A percentile compares a stretch with the other conserved stretches of the same genome.
These are phyloP conservation scores for Drosophila tsacasi DNA, from an alignment of 1,140 invertebrate species.

Conservation along the genomic window DNA sequence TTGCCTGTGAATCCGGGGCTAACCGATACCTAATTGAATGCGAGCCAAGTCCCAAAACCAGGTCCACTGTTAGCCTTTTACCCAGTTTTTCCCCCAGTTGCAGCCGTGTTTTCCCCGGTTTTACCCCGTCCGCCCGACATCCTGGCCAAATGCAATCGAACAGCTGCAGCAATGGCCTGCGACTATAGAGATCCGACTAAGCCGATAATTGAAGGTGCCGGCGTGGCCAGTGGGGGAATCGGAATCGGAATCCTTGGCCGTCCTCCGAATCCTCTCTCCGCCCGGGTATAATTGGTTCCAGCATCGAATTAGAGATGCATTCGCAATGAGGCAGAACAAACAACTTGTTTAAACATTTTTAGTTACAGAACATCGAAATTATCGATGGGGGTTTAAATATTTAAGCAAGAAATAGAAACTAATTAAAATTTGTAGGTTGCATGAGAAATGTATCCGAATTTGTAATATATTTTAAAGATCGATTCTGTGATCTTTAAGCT, in stretches of 20 bases:
- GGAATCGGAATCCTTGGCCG: constrained; percentile 3
- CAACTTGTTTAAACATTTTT: neutral
- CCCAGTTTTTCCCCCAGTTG: constrained; percentile 6
- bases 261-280: neutral
- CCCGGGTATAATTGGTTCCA: constrained; percentile 32
- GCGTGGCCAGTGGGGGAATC: neutral
- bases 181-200: constrained; percentile 37
- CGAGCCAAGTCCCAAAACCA: constrained; percentile 41
- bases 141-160: constrained; percentile 29
- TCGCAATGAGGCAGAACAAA: neutral
- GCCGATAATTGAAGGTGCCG: constrained; percentile 58
- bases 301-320: constrained; percentile 14
- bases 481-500: neutral
- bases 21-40: constrained; percentile 61
- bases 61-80: constrained; percentile 18
- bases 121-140: neutral
- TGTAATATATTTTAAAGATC: neutral
- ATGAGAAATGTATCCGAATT: neutral
- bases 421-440: neutral
- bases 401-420: neutral
- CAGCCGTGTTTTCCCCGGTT: constrained; percentile 8
- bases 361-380: neutral
- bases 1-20: constrained; percentile 13
- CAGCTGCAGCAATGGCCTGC: constrained; percentile 44
- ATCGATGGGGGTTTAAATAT: neutral